These are phyloP conservation scores for Drosophila subobscura DNA, from an alignment of 1,140 invertebrate species.

Conservation along the genomic window DNA sequence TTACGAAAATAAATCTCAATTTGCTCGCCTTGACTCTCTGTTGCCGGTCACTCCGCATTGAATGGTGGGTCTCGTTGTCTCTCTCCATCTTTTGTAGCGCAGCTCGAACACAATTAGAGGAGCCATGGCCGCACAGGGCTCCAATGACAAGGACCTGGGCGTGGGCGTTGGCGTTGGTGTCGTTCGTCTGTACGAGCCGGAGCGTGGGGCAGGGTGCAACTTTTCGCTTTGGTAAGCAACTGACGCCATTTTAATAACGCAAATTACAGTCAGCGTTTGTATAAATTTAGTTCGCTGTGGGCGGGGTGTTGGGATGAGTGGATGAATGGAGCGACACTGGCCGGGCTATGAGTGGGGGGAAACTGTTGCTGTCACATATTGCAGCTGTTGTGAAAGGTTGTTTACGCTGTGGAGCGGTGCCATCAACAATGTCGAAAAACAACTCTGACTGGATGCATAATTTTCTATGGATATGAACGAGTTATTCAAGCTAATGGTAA, in stretches of 20 bases:
- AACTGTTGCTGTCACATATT: constrained; percentile 74
- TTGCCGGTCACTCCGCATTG: too few species aligned
- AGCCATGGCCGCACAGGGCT: constrained; percentile 21
- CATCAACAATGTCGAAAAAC: constrained; percentile 37
- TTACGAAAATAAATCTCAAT: constrained; percentile 38
- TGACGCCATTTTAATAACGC: constrained; percentile 79
- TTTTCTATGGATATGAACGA: constrained; percentile 22
- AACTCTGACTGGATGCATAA: constrained; percentile 49
- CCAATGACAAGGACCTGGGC: constrained; percentile 7
- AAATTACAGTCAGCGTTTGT: constrained; percentile 71
- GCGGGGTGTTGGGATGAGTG: constrained; percentile 2
- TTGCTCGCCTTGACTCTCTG: constrained; percentile 8
- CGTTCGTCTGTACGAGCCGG: background rate
- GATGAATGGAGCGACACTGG: background rate
- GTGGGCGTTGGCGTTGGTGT: background rate
- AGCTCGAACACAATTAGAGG: constrained; percentile 57
- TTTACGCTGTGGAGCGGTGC: constrained; percentile 27
- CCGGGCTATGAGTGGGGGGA: constrained; percentile 19
- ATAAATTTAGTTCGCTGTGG: constrained; percentile 65
- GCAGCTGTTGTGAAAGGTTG: constrained; percentile 43
- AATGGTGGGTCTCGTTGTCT: constrained; percentile 2
- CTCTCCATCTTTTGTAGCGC: constrained; percentile 26
- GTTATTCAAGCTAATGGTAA: constrained; percentile 29
- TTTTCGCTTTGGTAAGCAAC: constrained; percentile 74
- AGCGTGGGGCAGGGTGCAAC: constrained; percentile 19